phyloP scores from a whole-genome alignment of 2,113 vertebrate genomes.

The Alexandromys fortis region DNA sequence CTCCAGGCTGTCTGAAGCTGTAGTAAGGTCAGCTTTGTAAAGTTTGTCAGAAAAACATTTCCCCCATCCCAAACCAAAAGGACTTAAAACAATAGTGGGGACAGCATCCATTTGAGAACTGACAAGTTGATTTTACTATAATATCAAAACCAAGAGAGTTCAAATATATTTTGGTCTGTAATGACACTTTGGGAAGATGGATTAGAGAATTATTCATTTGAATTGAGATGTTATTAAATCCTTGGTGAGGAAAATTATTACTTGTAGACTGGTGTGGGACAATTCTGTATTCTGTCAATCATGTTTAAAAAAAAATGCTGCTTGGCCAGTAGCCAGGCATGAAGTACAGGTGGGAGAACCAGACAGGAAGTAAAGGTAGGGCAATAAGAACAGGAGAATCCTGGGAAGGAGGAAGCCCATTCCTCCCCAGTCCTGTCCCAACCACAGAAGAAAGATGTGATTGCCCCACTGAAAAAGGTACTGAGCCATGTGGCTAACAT shows the following conservation, averaged over 20 bases:
- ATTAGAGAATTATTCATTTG: not conserved
- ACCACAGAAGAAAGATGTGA: too few species aligned
- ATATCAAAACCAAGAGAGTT: not conserved
- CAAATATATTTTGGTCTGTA: not conserved
- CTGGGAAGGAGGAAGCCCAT: too few species aligned
- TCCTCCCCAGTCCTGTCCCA: too few species aligned
- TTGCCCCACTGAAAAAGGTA: too few species aligned
- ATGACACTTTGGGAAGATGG: not conserved
- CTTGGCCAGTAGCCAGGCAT: too few species aligned
- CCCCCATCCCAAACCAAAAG: not conserved
- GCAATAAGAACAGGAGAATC: too few species aligned
- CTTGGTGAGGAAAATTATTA: not conserved
- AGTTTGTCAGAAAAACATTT: not conserved
- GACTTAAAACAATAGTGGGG: not conserved
- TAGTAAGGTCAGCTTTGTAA: not conserved
- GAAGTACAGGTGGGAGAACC: too few species aligned
- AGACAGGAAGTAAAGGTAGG: too few species aligned
- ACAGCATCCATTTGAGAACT: not conserved
- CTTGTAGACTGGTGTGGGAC: not conserved
- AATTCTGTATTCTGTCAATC: too few species aligned
- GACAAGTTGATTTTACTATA: not conserved
- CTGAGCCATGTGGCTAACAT: too few species aligned
- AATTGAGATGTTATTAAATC: not conserved
- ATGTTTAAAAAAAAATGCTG: too few species aligned
- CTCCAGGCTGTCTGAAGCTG: not conserved